Conservation (phyloP, 2,888 invertebrate species). For the Labia minor region DNA sequence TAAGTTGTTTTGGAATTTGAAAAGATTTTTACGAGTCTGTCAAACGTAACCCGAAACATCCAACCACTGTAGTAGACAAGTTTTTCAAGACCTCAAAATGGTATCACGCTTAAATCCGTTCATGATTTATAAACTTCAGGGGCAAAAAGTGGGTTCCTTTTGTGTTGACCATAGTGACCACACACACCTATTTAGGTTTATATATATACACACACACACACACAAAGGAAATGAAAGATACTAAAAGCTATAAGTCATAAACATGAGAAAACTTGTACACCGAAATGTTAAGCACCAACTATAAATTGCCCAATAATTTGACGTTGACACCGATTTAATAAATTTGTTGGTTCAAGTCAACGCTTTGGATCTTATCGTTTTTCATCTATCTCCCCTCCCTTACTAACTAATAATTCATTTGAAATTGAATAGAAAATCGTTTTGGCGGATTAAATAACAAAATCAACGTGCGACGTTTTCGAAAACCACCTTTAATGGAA, state of each 20-base stretch:
- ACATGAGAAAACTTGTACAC: slow-evolving; percentile 7
- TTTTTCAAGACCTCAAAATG: neutral
- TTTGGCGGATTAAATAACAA: slow-evolving; percentile 4
- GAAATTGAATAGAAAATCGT: neutral
- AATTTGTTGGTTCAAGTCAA: slow-evolving; percentile 13
- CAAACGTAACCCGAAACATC: neutral
- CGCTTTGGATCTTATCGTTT: neutral
- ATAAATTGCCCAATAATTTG: slow-evolving; percentile 1
- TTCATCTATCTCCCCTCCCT: neutral
- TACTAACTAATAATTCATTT: neutral
- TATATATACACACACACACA: neutral
- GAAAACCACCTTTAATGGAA: too few relatives aligned
- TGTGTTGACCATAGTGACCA: neutral
- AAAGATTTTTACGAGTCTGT: neutral
- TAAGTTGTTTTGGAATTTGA: neutral
- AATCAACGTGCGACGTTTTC: neutral
- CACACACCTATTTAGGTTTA: neutral
- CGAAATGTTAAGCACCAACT: neutral
- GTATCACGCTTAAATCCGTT: neutral
- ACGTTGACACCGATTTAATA: slow-evolving; percentile 8
- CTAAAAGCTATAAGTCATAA: neutral
- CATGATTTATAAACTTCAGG: neutral
- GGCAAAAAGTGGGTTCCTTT: neutral
- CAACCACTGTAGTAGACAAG: neutral
- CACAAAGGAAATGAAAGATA: neutral